Evolutionary conservation across 2,113 vertebrate species (phyloP).

Genomic region (Falco punctatus): DNA sequence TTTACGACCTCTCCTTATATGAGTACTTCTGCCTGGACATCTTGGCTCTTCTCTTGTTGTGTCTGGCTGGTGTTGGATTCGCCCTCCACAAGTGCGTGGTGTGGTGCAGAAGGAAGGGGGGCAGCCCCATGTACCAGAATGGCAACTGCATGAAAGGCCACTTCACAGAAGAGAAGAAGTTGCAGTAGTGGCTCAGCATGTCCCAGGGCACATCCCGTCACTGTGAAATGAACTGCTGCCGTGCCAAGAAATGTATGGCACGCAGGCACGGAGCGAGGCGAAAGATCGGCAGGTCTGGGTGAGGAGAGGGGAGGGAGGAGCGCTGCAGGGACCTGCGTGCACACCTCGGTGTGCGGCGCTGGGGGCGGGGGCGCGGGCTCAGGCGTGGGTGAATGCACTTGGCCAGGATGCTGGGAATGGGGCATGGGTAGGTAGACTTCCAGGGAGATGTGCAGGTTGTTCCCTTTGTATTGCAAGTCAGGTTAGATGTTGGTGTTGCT

Average conservation of each 20-base stretch:
- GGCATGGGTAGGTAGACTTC: constrained; percentile 43
- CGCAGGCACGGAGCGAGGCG: background rate
- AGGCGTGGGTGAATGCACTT: constrained; percentile 40
- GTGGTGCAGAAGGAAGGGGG: constrained; percentile 34
- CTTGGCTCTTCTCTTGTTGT: constrained; percentile 32
- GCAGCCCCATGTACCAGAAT: constrained; percentile 14
- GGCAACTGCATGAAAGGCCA: constrained; percentile 48
- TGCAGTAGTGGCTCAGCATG: background rate
- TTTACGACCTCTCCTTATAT: constrained; percentile 51
- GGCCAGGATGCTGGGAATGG: constrained; percentile 31
- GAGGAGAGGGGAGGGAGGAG: constrained; percentile 3
- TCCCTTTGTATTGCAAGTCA: background rate
- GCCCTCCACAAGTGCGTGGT: constrained; percentile 2
- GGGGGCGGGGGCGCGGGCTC: background rate
- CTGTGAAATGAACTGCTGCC: constrained; percentile 41
- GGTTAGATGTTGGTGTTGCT: constrained; percentile 39
- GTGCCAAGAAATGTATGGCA: constrained; percentile 8
- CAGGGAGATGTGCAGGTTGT: constrained; percentile 13
- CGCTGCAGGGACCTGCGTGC: background rate
- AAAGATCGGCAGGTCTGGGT: background rate
- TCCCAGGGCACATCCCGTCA: background rate
- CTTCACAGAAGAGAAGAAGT: constrained; percentile 58
- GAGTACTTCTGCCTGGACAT: constrained; percentile 73
- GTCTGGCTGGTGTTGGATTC: background rate
- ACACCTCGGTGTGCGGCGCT: constrained; percentile 41